phyloP scores from a whole-genome alignment of 2,888 invertebrate species.

The Ichneumon xanthorius region DNA sequence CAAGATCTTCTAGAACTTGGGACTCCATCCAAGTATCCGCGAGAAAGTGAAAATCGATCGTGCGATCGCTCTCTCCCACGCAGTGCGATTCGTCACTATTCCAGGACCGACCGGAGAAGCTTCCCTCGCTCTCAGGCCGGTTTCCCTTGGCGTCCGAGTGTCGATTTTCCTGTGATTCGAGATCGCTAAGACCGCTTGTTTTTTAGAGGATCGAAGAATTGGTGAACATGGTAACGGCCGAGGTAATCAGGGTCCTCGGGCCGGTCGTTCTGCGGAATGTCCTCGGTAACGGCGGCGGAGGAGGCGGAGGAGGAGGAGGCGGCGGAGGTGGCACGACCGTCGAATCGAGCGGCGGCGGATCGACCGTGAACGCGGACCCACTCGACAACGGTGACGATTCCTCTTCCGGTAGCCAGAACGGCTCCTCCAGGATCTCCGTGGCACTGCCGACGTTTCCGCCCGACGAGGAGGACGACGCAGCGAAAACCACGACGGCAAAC shows the following conservation, averaged over 20 bases:
- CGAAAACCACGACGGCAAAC: conserved; percentile 67
- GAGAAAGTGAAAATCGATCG: conserved; percentile 18
- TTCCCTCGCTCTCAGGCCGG: no score
- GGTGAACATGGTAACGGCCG: conserved; percentile 90
- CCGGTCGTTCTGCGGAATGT: conserved; percentile 89
- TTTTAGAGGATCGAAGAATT: conserved; percentile 91
- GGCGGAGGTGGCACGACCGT: conserved; percentile 82
- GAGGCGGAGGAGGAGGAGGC: conserved; percentile 55
- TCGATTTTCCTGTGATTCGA: conserved; percentile 6
- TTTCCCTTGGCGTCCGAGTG: background rate
- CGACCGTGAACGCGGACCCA: conserved; percentile 83
- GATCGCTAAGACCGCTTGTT: conserved; percentile 75
- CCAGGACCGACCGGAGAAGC: background rate
- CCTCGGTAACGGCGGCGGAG: conserved; percentile 85
- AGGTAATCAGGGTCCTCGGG: conserved; percentile 91
- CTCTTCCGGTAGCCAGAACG: conserved; percentile 77
- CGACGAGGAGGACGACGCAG: conserved; percentile 86
- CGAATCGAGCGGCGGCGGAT: conserved; percentile 77
- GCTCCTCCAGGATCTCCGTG: conserved; percentile 87
- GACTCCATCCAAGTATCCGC: background rate
- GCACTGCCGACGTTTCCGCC: conserved; percentile 89
- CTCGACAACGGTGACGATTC: conserved; percentile 84
- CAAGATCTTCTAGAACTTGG: background rate
- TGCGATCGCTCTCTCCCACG: background rate
- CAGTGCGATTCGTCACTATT: background rate